Evolutionary conservation across 2,888 invertebrate species (phyloP).

Genomic region (Torymus auratus): DNA sequence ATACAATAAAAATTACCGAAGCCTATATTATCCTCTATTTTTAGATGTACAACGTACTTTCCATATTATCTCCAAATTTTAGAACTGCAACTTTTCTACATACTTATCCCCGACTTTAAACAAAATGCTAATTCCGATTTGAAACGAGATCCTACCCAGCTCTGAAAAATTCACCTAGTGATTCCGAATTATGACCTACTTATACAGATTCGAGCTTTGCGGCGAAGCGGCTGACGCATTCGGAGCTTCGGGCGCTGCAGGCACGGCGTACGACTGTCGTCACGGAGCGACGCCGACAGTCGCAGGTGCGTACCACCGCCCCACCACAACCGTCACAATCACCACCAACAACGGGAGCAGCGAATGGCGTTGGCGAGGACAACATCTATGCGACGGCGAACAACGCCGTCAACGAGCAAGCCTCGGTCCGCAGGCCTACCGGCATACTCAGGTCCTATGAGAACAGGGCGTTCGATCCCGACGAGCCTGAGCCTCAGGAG

Average conservation of each 20-base stretch:
- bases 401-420: neutral
- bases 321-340: too few species aligned
- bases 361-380: neutral
- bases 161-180: too few species aligned
- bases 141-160: too few species aligned
- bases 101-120: too few species aligned
- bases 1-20: too few species aligned
- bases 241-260: constrained; percentile 6
- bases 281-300: constrained; percentile 7
- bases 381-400: constrained; percentile 13
- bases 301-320: neutral
- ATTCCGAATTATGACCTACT: too few species aligned
- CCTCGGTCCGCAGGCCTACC: neutral
- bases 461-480: constrained; percentile 14
- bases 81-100: too few species aligned
- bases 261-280: constrained; percentile 26
- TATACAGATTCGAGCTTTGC: neutral
- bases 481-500: neutral
- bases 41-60: too few species aligned
- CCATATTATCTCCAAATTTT: too few species aligned
- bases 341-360: too few species aligned
- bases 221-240: constrained; percentile 17
- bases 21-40: too few species aligned
- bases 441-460: constrained; percentile 11
- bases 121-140: too few species aligned